A percentile compares a stretch with the other conserved stretches of the same genome.
These are phyloP conservation scores for Todiramphus chloris DNA, from an alignment of 2,113 vertebrate genomes.

Conservation along the genomic window DNA sequence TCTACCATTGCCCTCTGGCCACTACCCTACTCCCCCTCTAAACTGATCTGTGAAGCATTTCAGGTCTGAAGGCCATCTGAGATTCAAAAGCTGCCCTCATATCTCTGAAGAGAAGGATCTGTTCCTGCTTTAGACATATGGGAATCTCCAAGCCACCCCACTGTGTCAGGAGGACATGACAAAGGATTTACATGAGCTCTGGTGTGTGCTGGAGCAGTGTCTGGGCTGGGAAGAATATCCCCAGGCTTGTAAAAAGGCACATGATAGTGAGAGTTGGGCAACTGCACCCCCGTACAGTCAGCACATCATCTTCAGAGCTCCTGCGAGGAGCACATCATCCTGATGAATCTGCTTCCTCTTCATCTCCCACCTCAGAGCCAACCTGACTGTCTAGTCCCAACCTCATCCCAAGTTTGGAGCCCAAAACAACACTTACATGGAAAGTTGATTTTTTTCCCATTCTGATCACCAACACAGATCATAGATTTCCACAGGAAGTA, in stretches of 20 bases:
- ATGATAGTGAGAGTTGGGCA: not conserved
- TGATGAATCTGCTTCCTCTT: not conserved
- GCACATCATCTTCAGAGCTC: not conserved
- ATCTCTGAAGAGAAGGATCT: not conserved
- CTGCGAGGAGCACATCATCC: not conserved
- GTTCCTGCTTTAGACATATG: not conserved
- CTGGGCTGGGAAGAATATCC: too few species aligned
- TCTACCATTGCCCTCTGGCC: not conserved
- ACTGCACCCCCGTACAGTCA: not conserved
- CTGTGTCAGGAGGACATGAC: not conserved
- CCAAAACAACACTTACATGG: fast-evolving
- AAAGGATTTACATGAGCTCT: not conserved
- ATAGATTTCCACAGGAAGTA: not conserved
- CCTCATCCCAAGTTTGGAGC: not conserved
- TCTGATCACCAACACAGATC: not conserved
- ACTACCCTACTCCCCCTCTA: not conserved
- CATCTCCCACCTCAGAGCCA: not conserved
- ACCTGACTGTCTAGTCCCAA: not conserved
- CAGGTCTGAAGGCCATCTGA: too few species aligned
- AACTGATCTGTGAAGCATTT: not conserved
- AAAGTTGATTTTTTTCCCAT: fast-evolving
- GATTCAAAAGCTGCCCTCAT: not conserved
- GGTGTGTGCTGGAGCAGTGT: not conserved
- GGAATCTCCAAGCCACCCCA: not conserved
- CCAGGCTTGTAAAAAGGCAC: not conserved